Base-by-base conservation (phyloP, 2,797 vertebrate genomes). In the Harpagifer antarcticus region DNA sequence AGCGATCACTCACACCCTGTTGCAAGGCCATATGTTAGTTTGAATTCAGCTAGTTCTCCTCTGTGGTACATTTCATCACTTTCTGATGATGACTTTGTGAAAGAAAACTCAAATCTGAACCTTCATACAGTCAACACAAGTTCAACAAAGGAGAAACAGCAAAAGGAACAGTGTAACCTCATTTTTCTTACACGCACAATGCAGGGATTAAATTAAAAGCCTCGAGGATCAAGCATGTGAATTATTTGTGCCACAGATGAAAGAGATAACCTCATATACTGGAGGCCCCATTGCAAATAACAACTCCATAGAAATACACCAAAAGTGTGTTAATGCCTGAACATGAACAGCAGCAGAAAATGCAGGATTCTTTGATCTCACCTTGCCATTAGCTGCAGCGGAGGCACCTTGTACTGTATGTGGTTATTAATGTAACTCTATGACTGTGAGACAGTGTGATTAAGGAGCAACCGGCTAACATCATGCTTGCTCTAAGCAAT, bases 21-120 rank as follows among this genome's bases (percentile, higher is more conserved):
- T 91, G 86, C 84, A 86, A 86, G 79, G 85, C 92, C 94, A 94
- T 91, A 90, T 94, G 92, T 55, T 85, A 60, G 80, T 85, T 69
- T 73, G 78, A 88, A 61, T 64, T 72, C 72, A 84, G 73, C 84
- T 42, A 72, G 67, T 64, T 78, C 74, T 76, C 60, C 59, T 0
- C 12, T 75, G 78, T 45, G 14, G 74, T 88, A 23, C 68, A 82
- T 83, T 87, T 86, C 78, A 78, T 77, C 80, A 63, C 74, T 84
- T 60, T 74, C 76, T 73, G 74, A 82, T 73, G 74, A 82, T 50
- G 74, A 67, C 44, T 82, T 5, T 43, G 56, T 61, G 56, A 13
- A 37, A 31, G n/a, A 27, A 13, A 16, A 58, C n/a, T 59, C 54
- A 48, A 58, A 54, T 67, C 19, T 64, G 19, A 68, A 78, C 74